Evolutionary conservation across 2,888 invertebrate genomes (phyloP), one percentile per base, ranked within the genome.

Genomic region (Zygothrica quintamaculata): DNA sequence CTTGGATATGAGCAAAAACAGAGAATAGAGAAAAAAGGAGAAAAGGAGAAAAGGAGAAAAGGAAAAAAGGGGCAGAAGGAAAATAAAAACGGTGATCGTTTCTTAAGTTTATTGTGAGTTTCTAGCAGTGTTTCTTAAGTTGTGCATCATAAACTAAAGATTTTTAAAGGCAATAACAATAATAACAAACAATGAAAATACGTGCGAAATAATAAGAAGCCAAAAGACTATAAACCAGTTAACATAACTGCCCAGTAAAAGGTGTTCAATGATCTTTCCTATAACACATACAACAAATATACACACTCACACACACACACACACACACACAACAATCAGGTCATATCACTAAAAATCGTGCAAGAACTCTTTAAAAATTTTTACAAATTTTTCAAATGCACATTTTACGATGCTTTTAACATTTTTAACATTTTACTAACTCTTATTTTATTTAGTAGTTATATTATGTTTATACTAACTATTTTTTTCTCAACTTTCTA

Each of bases 151-250:
- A 68, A 68, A 61, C 25, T 52, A 47, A 50, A 37, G 36, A 50
- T 47, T 61, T 53, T 56, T 48, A 51, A 31, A 22, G 53, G 53
- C 73, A 55, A 69, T 73, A 59, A 48, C 47, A 44, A 36, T 73
- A 59, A 48, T 50, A 44, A 36, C 33, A 43, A 26, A 62, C 48
- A 59, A 12, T 50, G 34, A 12, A 58, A 64, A 52, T 46, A 72
- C 34, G 40, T 72, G 59, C 44, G 47, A 71, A 66, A 58, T 57
- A 48, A 44, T 61, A 52, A 70, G 70, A 55, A 70, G 56, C 48
- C 36, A 37, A 48, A 16, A 40, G 42, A 29, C 39, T 16, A 25
- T 44, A 57, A 51, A 11, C 26, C 64, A 43, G 40, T 15, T 6
- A 11, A 40, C 18, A 22, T 22, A 22, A 22, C n/a, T 50, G 18